These are phyloP conservation scores for Myodes glareolus DNA, from an alignment of 2,113 vertebrate genomes.

Conservation along the genomic window DNA sequence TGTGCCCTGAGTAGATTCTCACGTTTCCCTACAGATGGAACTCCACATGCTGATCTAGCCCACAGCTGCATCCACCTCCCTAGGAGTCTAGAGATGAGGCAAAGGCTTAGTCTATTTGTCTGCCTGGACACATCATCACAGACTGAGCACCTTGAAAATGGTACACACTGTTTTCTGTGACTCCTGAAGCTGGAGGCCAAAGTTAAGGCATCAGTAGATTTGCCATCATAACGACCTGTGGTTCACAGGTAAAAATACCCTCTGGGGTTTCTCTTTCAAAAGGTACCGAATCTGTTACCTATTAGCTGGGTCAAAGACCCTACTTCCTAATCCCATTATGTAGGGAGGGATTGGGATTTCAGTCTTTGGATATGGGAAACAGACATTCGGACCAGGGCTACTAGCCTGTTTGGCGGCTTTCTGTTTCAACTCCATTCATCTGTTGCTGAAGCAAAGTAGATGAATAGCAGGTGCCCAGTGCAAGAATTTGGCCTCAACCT, in stretches of 20 bases:
- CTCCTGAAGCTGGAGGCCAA: no score
- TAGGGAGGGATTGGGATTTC: no score
- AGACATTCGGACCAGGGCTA: fast-evolving
- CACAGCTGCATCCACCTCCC: slow-evolving; percentile 56
- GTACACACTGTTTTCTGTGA: fast-evolving
- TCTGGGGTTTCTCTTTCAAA: neutral
- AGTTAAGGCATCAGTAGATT: fast-evolving
- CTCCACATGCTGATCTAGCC: slow-evolving; percentile 20
- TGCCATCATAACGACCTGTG: neutral
- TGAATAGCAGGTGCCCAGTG: slow-evolving; percentile 2
- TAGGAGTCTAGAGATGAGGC: slow-evolving; percentile 54
- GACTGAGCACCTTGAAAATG: fast-evolving
- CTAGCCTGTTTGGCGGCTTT: neutral
- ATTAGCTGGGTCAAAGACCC: neutral
- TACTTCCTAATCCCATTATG: neutral
- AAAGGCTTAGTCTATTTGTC: neutral
- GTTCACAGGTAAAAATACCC: no score
- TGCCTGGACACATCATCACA: no score
- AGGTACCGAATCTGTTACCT: fast-evolving
- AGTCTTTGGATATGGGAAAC: no score
- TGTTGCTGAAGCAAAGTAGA: slow-evolving; percentile 39
- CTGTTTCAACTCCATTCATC: slow-evolving; percentile 66
- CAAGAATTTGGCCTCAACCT: neutral
- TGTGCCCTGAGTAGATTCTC: slow-evolving; percentile 65
- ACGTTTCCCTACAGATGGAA: slow-evolving; percentile 67